Percentiles rank a stretch among this genome's conserved stretches.
Conservation (phyloP, 2,113 vertebrate species). For the Calidris pugnax region DNA sequence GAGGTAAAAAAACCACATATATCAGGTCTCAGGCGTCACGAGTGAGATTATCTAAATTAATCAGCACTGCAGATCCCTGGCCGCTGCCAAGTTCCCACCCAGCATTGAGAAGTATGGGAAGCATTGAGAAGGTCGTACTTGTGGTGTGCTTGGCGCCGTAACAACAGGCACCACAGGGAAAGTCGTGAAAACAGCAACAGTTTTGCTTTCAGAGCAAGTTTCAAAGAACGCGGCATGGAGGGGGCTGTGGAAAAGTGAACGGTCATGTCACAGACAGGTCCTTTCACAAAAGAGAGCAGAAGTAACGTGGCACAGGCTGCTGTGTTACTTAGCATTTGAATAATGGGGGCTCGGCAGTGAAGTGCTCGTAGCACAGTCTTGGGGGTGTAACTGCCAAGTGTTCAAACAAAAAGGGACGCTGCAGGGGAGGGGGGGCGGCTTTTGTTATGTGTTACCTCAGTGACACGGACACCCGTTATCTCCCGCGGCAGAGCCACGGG, state of each 20-base stretch:
- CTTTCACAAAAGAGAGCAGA: neutral
- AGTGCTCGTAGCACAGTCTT: neutral
- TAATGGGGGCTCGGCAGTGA: accelerated
- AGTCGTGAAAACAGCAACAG: accelerated
- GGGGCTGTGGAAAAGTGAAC: accelerated
- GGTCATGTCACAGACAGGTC: accelerated
- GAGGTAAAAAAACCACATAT: accelerated
- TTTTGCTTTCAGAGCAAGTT: neutral
- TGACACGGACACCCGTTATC: neutral
- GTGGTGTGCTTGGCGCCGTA: neutral
- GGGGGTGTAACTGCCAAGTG: neutral
- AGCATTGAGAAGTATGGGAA: neutral
- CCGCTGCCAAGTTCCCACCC: accelerated
- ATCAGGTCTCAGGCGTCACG: accelerated
- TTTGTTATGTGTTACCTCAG: neutral
- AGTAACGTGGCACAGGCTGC: too few species aligned
- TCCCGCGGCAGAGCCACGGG: neutral
- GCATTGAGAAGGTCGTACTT: neutral
- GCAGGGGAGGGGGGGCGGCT: neutral
- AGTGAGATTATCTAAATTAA: accelerated
- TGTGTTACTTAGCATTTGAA: neutral
- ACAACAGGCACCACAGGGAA: neutral
- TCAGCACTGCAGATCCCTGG: neutral
- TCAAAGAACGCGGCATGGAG: too few species aligned
- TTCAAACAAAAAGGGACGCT: neutral